Evolutionary conservation across 2,888 invertebrate species (phyloP), one percentile per base, ranked within the genome.

Genomic region (Baccha elongata): DNA sequence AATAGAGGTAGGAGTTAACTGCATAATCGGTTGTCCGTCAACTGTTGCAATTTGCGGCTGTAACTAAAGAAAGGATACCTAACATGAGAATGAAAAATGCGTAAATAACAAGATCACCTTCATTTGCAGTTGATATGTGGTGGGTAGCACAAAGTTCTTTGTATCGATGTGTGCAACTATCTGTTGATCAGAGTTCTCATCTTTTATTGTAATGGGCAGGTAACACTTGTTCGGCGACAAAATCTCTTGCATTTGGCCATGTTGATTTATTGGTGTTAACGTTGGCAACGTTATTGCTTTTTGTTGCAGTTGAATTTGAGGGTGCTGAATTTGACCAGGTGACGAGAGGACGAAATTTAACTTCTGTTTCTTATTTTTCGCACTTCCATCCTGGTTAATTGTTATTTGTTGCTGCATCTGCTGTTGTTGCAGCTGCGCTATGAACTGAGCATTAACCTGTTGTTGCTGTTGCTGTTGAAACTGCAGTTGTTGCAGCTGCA

Each of bases 101-200:
- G 15, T 11, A 21, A 0, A 13, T 42, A 64, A 6, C 21, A 15
- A 64, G 1, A 68, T 81, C 73, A 90, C 89, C 87, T 91, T 91
- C 91, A 91, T 91, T 87, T 91, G 91, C 68, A 91, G 86, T 73
- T 90, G 90, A 86, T 91, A 91, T 53, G 91, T 90, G 32, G 90
- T 89, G 17, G 91, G 91, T 42, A 91, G 81, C 10, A 91, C 86
- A 29, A 91, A 87, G 84, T 91, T 91, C 79, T 91, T 91, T 3
- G 90, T 88, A 85, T 91, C 91, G 67, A 91, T 90, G 46, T 91
- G 91, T 0, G 91, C 91, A 2, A 91, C 89, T 67, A 91, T 89
- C 84, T 91, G 91, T 73, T 90, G 91, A 84, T 91, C 91, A 0
- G 89, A 89, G 72, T 88, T 89, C 46, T 89, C 89, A 71, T 91